phyloP scores from a whole-genome alignment of 2,113 vertebrate genomes.

The Emberiza fucata region DNA sequence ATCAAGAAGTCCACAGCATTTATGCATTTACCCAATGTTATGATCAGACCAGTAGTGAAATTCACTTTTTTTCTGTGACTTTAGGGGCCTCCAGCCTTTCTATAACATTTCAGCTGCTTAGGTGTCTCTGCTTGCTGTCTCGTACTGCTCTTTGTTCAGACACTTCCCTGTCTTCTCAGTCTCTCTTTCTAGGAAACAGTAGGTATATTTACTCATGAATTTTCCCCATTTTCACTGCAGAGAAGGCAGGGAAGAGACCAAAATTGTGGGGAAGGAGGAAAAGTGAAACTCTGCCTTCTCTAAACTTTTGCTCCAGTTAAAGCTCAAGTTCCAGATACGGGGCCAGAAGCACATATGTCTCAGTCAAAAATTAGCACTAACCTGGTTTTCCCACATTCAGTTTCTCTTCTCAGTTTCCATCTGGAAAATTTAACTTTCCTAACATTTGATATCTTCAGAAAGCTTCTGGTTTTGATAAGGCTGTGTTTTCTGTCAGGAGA shows the following conservation, averaged over 20 bases:
- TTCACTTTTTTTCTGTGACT: background rate
- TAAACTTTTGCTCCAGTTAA: background rate
- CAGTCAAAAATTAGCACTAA: background rate
- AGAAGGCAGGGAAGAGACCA: background rate
- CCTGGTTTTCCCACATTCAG: background rate
- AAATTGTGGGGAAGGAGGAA: background rate
- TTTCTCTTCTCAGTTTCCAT: background rate
- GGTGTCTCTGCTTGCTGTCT: background rate
- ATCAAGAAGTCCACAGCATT: background rate
- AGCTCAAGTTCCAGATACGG: background rate
- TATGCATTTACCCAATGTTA: background rate
- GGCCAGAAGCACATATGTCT: background rate
- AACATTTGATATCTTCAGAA: background rate
- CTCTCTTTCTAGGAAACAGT: background rate
- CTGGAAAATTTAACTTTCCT: background rate
- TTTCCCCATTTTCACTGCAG: background rate
- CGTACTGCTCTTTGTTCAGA: background rate
- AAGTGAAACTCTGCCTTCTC: background rate
- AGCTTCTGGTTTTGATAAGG: background rate
- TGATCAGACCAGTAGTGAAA: background rate
- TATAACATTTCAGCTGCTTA: background rate
- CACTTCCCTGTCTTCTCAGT: background rate
- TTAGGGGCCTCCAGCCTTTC: background rate
- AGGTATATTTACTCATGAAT: background rate
- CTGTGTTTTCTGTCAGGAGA: background rate